These are phyloP conservation scores for Megamerina dolium DNA, from an alignment of 2,888 invertebrate genomes.

Conservation along the genomic window DNA sequence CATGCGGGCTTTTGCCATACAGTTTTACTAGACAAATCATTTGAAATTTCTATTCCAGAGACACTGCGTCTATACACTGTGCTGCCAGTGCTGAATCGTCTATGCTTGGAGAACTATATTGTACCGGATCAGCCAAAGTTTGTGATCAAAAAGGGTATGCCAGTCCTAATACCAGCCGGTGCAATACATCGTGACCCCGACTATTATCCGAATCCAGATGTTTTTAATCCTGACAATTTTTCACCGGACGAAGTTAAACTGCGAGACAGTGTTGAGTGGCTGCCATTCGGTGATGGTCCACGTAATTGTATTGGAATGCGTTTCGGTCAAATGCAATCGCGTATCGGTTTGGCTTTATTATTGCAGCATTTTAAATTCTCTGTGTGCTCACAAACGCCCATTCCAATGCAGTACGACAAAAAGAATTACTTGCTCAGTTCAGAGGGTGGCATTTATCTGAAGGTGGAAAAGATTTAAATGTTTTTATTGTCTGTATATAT, in stretches of 20 bases:
- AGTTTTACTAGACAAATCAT: constrained; percentile 37
- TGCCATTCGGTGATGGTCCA: constrained; percentile 46
- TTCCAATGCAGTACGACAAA: constrained; percentile 26
- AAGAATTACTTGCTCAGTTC: constrained; percentile 22
- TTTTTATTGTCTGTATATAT: too few species aligned
- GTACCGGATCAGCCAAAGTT: constrained; percentile 51
- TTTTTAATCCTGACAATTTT: constrained; percentile 60
- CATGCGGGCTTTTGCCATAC: background rate
- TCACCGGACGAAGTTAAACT: constrained; percentile 52
- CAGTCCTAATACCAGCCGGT: constrained; percentile 34
- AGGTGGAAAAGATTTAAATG: constrained; percentile 14
- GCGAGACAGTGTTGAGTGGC: constrained; percentile 46
- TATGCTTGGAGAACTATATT: constrained; percentile 51
- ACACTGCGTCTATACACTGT: constrained; percentile 55
- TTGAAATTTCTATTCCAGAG: constrained; percentile 44
- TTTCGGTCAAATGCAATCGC: constrained; percentile 40
- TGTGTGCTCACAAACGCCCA: constrained; percentile 27
- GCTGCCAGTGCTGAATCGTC: constrained; percentile 51
- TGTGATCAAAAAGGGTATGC: constrained; percentile 48
- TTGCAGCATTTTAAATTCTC: constrained; percentile 34
- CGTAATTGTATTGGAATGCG: constrained; percentile 43
- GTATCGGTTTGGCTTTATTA: constrained; percentile 35
- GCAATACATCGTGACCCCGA: constrained; percentile 55
- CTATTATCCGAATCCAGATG: constrained; percentile 53
- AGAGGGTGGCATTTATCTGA: constrained; percentile 25